These are phyloP conservation scores for Malurus alboscapulatus DNA, from an alignment of 2,113 vertebrate species.

Conservation along the genomic window DNA sequence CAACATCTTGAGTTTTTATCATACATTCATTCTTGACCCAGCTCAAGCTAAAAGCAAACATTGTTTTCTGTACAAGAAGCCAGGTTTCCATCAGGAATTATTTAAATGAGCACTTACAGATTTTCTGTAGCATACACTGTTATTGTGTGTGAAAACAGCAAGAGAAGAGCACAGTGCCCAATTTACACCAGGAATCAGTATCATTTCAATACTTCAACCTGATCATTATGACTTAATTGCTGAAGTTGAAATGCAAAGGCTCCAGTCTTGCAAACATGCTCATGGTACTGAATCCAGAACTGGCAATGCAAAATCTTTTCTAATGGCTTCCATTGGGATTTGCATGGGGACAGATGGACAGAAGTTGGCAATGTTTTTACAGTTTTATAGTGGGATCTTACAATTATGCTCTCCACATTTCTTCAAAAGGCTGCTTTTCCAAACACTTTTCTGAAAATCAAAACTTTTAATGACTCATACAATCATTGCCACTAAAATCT, in stretches of 20 bases:
- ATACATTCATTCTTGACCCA: background rate
- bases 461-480: background rate
- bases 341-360: background rate
- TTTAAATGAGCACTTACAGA: background rate
- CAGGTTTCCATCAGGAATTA: background rate
- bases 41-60: background rate
- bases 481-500: background rate
- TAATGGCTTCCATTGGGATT: background rate
- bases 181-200: background rate
- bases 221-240: background rate
- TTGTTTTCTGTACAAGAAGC: background rate
- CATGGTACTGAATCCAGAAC: background rate
- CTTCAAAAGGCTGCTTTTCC: background rate
- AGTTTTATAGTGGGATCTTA: background rate
- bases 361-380: background rate
- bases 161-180: background rate
- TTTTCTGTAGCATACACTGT: background rate
- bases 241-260: slow-evolving; percentile 24
- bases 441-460: background rate
- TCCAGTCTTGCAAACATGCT: background rate
- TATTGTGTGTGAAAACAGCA: background rate
- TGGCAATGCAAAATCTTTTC: background rate
- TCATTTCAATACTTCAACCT: background rate
- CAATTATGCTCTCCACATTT: background rate
- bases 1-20: background rate